A percentile compares a stretch with the other conserved stretches of the same genome.
phyloP scores from a whole-genome alignment of 2,797 vertebrate species.

The Parambassis ranga region DNA sequence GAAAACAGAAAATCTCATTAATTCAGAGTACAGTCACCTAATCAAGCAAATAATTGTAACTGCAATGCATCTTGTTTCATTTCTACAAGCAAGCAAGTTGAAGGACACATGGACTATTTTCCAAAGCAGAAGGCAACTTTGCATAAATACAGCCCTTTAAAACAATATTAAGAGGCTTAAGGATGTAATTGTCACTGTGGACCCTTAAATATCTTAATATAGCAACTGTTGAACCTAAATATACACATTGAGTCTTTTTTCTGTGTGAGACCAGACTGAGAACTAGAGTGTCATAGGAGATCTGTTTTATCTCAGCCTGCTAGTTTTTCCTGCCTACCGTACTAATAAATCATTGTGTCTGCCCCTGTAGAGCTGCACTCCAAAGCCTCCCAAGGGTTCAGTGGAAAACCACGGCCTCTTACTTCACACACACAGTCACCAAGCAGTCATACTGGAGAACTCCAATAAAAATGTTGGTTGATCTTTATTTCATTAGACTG shows the following conservation, averaged over 20 bases:
- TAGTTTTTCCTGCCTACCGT: conserved; percentile 50
- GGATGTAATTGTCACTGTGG: neutral
- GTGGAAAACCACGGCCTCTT: conserved; percentile 65
- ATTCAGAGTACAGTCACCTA: conserved; percentile 1
- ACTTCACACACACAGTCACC: conserved; percentile 31
- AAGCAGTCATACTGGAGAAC: conserved; percentile 45
- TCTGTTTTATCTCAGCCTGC: conserved; percentile 66
- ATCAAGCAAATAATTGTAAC: conserved; percentile 23
- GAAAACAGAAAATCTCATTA: conserved; percentile 38
- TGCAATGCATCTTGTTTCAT: neutral
- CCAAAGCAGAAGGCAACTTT: neutral
- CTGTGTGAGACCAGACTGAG: conserved; percentile 10
- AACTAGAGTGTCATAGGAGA: conserved; percentile 47
- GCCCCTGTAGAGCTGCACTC: conserved; percentile 56
- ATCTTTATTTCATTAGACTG: conserved; percentile 68
- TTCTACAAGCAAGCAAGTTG: neutral
- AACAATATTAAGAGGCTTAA: conserved; percentile 14
- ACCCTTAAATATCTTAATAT: conserved; percentile 12
- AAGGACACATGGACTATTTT: neutral
- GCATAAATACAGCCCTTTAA: neutral
- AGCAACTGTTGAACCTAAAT: neutral
- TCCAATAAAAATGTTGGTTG: conserved; percentile 58
- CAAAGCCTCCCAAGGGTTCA: conserved; percentile 61
- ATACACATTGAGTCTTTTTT: neutral
- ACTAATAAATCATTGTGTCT: conserved; percentile 71